Base-by-base conservation (phyloP, 2,797 vertebrate genomes). In the Dendrocincla tyrannina region DNA sequence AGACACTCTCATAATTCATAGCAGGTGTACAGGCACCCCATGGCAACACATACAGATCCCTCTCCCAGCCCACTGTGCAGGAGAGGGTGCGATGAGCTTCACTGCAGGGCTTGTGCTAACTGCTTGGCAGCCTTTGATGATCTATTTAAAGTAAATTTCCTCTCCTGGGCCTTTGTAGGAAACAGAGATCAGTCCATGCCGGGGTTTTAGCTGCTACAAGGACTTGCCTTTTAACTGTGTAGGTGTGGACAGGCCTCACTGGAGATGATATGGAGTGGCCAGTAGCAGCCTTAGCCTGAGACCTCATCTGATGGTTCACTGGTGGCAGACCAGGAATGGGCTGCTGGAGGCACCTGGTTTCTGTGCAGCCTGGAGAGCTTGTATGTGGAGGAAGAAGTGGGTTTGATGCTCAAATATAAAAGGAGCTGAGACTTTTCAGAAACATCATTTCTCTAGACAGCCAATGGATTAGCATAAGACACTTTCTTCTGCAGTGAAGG, bases 341-440 rank as follows among this genome's bases (percentile, higher is more conserved):
- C 32, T 0, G 1, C 41, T 44, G 33, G 18, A 60, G 10, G 8
- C n/a, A 5, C 8, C 13, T 23, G 25, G 12, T 33, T 83, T 44
- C 41, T 70, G 18, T 0, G 0, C 20, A 59, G 59, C 1, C 1
- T 13, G 25, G 20, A 42, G n/a, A 13, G 7, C 23, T 64, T 47
- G 20, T 2, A 3, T 2, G 0, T 39, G 24, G 35, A 28, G 17
- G 32, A 2, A 3, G 50, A 82, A 35, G 32, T 1, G 1, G 8
- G 23, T 72, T 66, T 66, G 41, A 33, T 44, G 47, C 10, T n/a
- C 46, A 67, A 27, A 66, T 30, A 37, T 23, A 33, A 17, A 73
- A 33, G 7, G 13, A 6, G 7, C 19, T 37, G 17, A 76, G 30
- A 27, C 35, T 41, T 27, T 72, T 59, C 13, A 53, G 50, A 64